A percentile compares a stretch with the other conserved stretches of the same genome.
phyloP scores from a whole-genome alignment of 2,113 vertebrate genomes.

The Carlito syrichta region DNA sequence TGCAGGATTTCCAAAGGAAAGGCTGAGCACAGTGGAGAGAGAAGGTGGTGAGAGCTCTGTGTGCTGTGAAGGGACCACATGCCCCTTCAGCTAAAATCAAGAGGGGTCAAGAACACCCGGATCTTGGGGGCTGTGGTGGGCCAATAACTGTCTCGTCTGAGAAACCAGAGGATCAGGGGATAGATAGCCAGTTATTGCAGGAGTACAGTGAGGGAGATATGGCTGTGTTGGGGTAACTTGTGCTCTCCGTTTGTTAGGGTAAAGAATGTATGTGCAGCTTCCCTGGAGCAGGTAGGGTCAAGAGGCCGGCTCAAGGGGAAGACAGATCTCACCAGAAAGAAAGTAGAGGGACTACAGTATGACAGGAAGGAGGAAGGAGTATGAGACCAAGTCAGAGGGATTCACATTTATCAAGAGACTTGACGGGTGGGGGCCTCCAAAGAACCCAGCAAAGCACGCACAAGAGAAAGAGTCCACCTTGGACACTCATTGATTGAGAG shows the following conservation, averaged over 20 bases:
- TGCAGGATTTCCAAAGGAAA: background rate
- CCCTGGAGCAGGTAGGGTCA: background rate
- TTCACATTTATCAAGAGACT: background rate
- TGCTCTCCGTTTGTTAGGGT: background rate
- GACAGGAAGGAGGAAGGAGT: background rate
- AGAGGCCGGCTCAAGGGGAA: background rate
- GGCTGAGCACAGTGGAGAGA: background rate
- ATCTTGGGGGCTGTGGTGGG: background rate
- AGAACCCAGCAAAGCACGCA: background rate
- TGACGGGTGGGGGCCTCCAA: background rate
- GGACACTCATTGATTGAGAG: background rate
- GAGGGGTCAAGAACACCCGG: background rate
- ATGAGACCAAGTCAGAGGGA: background rate
- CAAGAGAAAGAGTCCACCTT: background rate
- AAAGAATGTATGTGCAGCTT: background rate
- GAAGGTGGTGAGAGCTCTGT: background rate
- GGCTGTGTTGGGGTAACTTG: background rate
- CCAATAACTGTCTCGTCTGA: background rate
- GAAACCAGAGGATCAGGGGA: background rate
- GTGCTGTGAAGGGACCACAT: background rate
- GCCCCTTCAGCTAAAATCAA: background rate
- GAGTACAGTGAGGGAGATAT: background rate
- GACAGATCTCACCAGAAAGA: background rate
- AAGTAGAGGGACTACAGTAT: background rate
- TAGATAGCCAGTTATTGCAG: background rate